A percentile compares a stretch with the other conserved stretches of the same genome.
Evolutionary conservation across 2,113 vertebrate genomes (phyloP).

Genomic region (Cheilinus undulatus): DNA sequence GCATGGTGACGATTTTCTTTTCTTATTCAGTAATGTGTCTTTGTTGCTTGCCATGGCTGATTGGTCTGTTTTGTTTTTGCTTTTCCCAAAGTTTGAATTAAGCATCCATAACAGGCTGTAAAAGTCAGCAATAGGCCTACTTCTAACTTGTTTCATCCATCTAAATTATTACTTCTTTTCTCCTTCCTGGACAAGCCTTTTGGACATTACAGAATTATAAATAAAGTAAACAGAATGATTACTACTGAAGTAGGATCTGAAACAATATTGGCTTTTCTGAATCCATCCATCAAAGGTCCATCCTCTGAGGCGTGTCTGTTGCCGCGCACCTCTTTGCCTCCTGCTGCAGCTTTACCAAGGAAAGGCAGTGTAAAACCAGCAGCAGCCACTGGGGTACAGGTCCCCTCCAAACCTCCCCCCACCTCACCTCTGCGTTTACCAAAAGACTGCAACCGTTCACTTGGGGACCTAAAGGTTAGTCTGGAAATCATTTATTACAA

Average conservation of each 20-base stretch:
- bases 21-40: background rate
- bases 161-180: too few relatives aligned
- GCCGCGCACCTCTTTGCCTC: slow-evolving; percentile 69
- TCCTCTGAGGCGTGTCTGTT: slow-evolving; percentile 87
- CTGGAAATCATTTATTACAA: background rate
- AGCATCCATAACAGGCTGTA: too few relatives aligned
- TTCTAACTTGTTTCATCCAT: too few relatives aligned
- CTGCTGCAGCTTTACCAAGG: slow-evolving; percentile 72
- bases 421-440: slow-evolving; percentile 79
- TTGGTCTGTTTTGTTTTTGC: background rate
- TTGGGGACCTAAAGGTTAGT: slow-evolving; percentile 92
- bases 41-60: background rate
- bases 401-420: slow-evolving; percentile 80
- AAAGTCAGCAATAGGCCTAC: too few relatives aligned
- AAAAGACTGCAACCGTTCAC: slow-evolving; percentile 89
- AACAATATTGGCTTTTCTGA: too few relatives aligned
- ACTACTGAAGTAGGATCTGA: too few relatives aligned
- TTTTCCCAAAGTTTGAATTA: background rate
- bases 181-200: background rate
- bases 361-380: slow-evolving; percentile 77
- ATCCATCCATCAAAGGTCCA: slow-evolving; percentile 78
- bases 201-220: background rate
- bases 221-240: too few relatives aligned
- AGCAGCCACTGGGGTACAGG: slow-evolving; percentile 53
- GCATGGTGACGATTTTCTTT: too few relatives aligned